These are phyloP conservation scores for Nasua narica DNA, from an alignment of 2,797 vertebrate species.

Conservation along the genomic window DNA sequence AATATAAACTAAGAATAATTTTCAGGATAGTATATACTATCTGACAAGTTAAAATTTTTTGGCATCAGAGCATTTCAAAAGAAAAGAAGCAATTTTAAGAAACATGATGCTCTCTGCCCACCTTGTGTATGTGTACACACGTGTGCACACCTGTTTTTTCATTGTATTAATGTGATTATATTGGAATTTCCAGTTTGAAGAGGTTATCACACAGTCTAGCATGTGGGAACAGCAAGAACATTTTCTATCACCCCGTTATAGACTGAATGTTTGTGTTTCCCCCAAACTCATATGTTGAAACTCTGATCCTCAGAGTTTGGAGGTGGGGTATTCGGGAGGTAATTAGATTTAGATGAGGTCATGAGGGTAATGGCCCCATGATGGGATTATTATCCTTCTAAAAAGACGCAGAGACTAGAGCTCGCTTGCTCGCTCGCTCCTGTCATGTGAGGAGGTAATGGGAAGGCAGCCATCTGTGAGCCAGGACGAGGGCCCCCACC, in stretches of 20 bases:
- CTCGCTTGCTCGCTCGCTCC: too few species aligned
- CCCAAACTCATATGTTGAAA: neutral
- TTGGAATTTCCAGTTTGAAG: neutral
- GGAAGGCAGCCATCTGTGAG: neutral
- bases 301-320: neutral
- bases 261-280: neutral
- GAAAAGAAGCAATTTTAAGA: conserved; percentile 9
- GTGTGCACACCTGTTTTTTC: neutral
- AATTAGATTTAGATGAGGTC: neutral
- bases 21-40: neutral
- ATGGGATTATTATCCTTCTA: neutral
- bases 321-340: neutral
- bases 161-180: neutral
- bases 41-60: neutral
- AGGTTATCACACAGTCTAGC: neutral
- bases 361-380: neutral
- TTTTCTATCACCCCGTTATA: neutral
- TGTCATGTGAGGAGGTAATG: neutral
- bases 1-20: neutral
- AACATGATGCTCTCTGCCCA: neutral
- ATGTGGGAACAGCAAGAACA: neutral
- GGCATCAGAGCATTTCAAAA: neutral
- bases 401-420: neutral
- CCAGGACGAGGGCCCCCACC: neutral
- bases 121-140: neutral